Evolutionary conservation across 2,113 vertebrate genomes (phyloP), one percentile per base, ranked within the genome.

Genomic region (Ariopsis seemanni): DNA sequence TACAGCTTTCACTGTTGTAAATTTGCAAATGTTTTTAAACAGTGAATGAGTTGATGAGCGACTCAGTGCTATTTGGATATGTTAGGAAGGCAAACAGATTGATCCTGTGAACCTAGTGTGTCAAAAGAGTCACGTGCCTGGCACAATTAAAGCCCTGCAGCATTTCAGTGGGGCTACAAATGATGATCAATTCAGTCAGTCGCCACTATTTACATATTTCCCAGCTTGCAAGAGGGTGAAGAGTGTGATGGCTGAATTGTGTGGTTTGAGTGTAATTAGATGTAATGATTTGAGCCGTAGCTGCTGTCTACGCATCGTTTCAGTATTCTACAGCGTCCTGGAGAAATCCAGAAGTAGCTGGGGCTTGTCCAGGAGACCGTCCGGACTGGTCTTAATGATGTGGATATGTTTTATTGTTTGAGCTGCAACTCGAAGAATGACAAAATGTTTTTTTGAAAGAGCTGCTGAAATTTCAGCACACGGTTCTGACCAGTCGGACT

Each of bases 241-340:
- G 14, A n/a, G 85, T 34, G 63, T 71, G 58, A 77, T 77, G 52
- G 58, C 30, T 7, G 55, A 83, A 79, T 55, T 84, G 86, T 84
- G 72, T 74, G 48, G 82, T 30, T 84, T 86, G 85, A 90, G 67
- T 53, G 74, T 90, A 90, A 90, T 89, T 77, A 75, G 69, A 50
- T 82, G 67, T 89, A 90, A 87, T 88, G 85, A 82, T 89, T 50
- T 60, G 79, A 55, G 55, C 71, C 55, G 57, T 71, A 67, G 22
- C 18, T 82, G 77, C 72, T 85, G 62, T 78, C 67, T 84, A 10
- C 57, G 57, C 60, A 50, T 72, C 30, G 2, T 72, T 71, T 72
- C 25, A 65, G 57, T 30, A 1, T 75, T 52, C 30, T 5, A 55
- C 58, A 78, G 50, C 50, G 62, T 87, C 52, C 53, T 1, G 7